Base-by-base conservation (phyloP, 2,113 vertebrate genomes). In the Trichomycterus rosablanca region DNA sequence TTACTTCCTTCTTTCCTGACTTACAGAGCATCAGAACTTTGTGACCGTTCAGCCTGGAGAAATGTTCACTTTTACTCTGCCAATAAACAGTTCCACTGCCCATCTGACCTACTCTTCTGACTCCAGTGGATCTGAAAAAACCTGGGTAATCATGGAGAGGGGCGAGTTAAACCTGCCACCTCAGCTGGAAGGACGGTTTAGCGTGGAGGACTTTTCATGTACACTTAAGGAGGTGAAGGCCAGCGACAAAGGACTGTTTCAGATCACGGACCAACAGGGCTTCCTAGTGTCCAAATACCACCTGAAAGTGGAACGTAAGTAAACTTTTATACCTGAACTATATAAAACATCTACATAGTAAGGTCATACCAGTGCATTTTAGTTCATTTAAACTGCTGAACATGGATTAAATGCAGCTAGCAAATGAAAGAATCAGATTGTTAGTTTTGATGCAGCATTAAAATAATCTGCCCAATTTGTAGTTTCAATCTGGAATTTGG, bases 31-130 rank as follows among this genome's bases (percentile, higher is more conserved):
- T 64, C 70, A 69, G 12, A 54, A 66, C 28, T 86, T 86, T 68
- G 1, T 28, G 35, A 54, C 7, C 1, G 16, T 83, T 30, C 55
- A 67, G 0, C 45, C 71, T 0, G 80, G 76, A 1, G 71, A 67
- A 19, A 77, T 35, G 11, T 65, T 89, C 73, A 88, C 86, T 74
- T 78, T 89, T 63, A 79, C 83, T 67, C 76, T 87, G 64, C 73
- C 81, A 20, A 35, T 85, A 37, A 84, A 86, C 77, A 84, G 75
- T 50, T 76, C 85, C 37, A 59, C 70, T 63, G 81, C 80, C 30
- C 72, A 49, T 0, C 68, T 89, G 12, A 66, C 66, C 66, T 87
- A 84, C 80, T 83, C 0, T 5, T 53, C 66, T 0, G 7, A 71
- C 6, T 16, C 40, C n/a, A 23, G 5, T 7, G 6, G 9, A 5